These are phyloP conservation scores for Copsychus sechellarum DNA, from an alignment of 2,113 vertebrate species.

Conservation along the genomic window DNA sequence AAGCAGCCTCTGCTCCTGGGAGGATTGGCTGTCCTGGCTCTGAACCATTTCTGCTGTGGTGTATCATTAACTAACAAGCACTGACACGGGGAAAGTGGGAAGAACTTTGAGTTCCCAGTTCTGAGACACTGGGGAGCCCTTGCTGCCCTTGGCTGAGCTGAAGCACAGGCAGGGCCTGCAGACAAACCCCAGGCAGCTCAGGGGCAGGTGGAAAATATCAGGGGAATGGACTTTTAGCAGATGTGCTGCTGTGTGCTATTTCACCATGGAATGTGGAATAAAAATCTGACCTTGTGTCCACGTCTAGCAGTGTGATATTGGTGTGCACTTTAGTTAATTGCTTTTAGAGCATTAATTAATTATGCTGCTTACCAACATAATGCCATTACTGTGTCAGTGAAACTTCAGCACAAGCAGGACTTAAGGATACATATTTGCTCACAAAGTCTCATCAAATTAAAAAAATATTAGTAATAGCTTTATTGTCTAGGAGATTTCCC, in stretches of 20 bases:
- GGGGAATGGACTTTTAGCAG: neutral
- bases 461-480: neutral
- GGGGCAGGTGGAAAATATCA: neutral
- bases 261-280: neutral
- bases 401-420: neutral
- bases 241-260: neutral
- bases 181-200: neutral
- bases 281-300: neutral
- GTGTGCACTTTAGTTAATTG: neutral
- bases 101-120: neutral
- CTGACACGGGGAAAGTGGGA: neutral
- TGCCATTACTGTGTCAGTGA: neutral
- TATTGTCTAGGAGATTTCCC: constrained; percentile 15
- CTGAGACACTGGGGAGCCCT: neutral
- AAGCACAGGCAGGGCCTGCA: neutral
- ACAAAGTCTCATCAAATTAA: neutral
- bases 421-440: neutral
- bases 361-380: neutral
- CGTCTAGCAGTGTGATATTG: neutral
- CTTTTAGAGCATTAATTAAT: neutral
- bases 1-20: neutral
- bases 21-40: neutral
- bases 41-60: neutral
- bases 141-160: neutral
- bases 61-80: rapidly evolving